Evolutionary conservation across 2,797 vertebrate genomes (phyloP).

Genomic region (Masticophis lateralis): DNA sequence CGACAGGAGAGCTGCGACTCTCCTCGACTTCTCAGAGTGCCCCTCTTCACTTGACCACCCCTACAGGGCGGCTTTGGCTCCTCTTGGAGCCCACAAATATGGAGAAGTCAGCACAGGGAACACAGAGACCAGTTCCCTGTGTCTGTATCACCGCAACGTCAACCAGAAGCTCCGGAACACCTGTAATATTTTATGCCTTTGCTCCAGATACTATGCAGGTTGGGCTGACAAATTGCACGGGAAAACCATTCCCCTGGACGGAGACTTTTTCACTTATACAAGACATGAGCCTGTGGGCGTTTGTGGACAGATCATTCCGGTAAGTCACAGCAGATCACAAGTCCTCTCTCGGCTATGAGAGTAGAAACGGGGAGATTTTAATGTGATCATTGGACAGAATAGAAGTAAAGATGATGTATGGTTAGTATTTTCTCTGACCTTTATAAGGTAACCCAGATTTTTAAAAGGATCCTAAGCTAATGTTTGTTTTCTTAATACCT

Average conservation of each 20-base stretch:
- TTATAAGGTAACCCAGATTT: neutral
- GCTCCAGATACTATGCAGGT: slow-evolving; percentile 87
- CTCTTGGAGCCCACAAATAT: no score
- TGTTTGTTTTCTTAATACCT: neutral
- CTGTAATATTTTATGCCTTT: neutral
- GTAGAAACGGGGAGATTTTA: neutral
- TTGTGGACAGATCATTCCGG: slow-evolving; percentile 96
- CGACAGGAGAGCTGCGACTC: no score
- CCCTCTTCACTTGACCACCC: no score
- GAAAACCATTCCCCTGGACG: slow-evolving; percentile 92
- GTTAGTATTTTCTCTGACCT: neutral
- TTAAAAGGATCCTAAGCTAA: neutral
- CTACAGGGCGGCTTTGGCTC: no score
- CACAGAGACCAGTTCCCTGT: no score
- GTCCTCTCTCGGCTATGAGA: neutral
- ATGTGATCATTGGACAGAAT: neutral
- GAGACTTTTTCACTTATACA: slow-evolving; percentile 93
- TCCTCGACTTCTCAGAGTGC: no score
- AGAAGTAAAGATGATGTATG: neutral
- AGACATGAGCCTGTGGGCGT: slow-evolving; percentile 91
- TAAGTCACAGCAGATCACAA: slow-evolving; percentile 65
- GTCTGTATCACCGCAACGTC: no score
- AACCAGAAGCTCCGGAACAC: no score
- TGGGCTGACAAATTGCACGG: slow-evolving; percentile 97
- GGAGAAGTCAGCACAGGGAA: no score